Evolutionary conservation across 2,797 vertebrate genomes (phyloP), one percentile per base, ranked within the genome.

Genomic region (Clamator glandarius): DNA sequence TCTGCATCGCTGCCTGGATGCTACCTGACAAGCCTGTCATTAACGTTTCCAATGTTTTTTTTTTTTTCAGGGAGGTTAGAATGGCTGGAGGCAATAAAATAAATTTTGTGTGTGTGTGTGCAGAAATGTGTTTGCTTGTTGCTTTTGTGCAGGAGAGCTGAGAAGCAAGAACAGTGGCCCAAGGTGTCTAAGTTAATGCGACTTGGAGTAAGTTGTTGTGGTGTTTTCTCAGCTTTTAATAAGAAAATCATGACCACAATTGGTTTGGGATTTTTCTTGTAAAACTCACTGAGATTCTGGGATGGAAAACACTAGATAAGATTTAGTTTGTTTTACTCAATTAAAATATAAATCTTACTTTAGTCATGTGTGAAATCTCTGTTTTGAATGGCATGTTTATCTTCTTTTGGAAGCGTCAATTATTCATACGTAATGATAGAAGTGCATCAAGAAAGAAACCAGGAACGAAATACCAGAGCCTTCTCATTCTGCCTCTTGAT

Each of bases 1-100:
- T 9, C 36, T 26, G 5, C n/a, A 41, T 52, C 55, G 20, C 62
- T 85, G 78, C 51, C 80, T 76, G 81, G 66, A 54, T 66, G 68
- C 24, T 90, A 11, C 69, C 90, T 91, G 94, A 46, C 52, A 74
- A 89, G 68, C 36, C 61, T 94, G 66, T 62, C 52, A 29, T 92
- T 91, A 54, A 58, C 42, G 52, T 75, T 87, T 86, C 75, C 48
- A 55, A 19, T 41, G 44, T 55, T 33, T 61, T 93, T 91, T 61
- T 93, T 91, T 94, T 73, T 58, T 82, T 28, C 25, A 19, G 58
- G 57, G 63, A 76, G 48, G 19, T 24, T 51, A 41, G 50, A 59
- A 77, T 52, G 20, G 11, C 62, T 92, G 64, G 23, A 78, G 52
- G 64, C 42, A 52, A 36, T 2, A 48, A 5, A 24, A 87, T 59